Conservation (phyloP, 2,113 vertebrate genomes). For the Platysteira castanea region DNA sequence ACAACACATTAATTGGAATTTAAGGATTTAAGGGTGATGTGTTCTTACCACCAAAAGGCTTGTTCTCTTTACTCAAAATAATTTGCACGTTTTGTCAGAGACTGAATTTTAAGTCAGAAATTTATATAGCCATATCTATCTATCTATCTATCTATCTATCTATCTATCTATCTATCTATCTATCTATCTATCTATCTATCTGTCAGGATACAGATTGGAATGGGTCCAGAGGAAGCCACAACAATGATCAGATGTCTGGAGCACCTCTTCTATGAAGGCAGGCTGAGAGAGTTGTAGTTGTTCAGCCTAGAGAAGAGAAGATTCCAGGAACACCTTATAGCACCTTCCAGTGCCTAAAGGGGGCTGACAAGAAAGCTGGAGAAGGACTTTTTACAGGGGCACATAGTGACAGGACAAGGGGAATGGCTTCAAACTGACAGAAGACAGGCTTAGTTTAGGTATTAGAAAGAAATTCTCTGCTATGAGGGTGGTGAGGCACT, state of each 20-base stretch:
- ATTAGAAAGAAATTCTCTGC: neutral
- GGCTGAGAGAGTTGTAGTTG: neutral
- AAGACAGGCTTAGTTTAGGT: neutral
- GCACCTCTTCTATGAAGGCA: neutral
- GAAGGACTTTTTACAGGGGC: neutral
- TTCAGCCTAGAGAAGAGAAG: neutral
- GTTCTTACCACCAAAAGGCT: neutral
- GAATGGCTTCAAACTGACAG: neutral
- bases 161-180: neutral
- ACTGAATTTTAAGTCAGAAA: neutral
- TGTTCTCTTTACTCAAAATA: neutral
- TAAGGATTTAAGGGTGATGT: neutral
- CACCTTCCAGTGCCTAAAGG: neutral
- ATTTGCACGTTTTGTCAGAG: neutral
- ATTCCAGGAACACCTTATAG: neutral
- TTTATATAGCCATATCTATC: neutral
- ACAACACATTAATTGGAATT: neutral
- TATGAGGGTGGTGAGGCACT: neutral
- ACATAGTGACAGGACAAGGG: neutral
- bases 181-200: neutral
- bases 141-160: neutral
- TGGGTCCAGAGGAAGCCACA: neutral
- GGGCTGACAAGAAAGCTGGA: neutral
- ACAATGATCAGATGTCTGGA: neutral
- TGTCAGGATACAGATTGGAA: neutral